A percentile compares a stretch with the other conserved stretches of the same genome.
Evolutionary conservation across 2,797 vertebrate genomes (phyloP).

Genomic region (Poeciliopsis gracilis): DNA sequence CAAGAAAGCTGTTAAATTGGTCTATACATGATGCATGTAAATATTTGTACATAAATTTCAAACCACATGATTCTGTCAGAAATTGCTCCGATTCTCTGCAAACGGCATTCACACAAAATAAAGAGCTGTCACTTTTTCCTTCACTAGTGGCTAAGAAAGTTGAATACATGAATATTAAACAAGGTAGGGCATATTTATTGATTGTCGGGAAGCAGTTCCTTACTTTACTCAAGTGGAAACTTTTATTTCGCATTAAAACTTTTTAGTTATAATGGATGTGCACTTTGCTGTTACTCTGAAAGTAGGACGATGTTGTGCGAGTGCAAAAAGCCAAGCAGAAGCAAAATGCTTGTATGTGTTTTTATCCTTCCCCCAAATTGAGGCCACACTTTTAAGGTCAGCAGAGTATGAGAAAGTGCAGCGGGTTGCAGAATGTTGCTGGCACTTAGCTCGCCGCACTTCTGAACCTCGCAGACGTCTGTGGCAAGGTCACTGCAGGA

Average conservation of each 20-base stretch:
- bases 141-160: too few species aligned
- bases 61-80: too few species aligned
- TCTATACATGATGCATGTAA: too few species aligned
- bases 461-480: constrained; percentile 70
- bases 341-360: constrained; percentile 47
- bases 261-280: neutral
- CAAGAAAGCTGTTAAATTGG: too few species aligned
- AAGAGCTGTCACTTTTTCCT: too few species aligned
- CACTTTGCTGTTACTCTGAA: constrained; percentile 13
- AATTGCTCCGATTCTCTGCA: too few species aligned
- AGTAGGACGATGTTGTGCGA: constrained; percentile 34
- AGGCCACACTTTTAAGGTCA: constrained; percentile 80
- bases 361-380: constrained; percentile 57
- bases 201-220: neutral
- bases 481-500: constrained; percentile 75
- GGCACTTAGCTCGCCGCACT: constrained; percentile 68
- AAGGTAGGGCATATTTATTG: neutral
- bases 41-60: too few species aligned
- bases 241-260: neutral
- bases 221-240: neutral
- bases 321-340: constrained; percentile 38
- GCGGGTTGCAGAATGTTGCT: constrained; percentile 74
- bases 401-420: constrained; percentile 69
- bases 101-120: too few species aligned
- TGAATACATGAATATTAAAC: neutral